Evolutionary conservation across 2,888 invertebrate genomes (phyloP).

Genomic region (Operophtera brumata): DNA sequence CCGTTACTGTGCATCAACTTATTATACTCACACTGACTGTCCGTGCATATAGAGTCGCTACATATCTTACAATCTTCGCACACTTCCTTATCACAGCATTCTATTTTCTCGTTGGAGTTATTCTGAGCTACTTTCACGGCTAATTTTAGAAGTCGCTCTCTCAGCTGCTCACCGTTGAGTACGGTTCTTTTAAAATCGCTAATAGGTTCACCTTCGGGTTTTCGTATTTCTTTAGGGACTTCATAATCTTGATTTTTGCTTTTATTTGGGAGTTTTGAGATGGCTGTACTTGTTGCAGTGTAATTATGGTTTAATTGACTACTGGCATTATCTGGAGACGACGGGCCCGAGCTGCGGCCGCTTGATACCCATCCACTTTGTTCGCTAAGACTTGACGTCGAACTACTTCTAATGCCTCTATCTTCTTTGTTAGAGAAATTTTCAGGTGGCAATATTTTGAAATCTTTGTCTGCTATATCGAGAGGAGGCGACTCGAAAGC

Average conservation of each 20-base stretch:
- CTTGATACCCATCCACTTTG: conserved; percentile 95
- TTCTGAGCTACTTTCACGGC: conserved; percentile 75
- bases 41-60: conserved; percentile 76
- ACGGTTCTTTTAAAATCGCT: conserved; percentile 73
- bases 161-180: conserved; percentile 83
- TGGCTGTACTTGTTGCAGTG: conserved; percentile 52
- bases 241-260: conserved; percentile 42
- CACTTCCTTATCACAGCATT: conserved; percentile 77
- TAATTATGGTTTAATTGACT: conserved; percentile 77
- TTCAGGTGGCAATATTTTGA: conserved; percentile 75
- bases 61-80: conserved; percentile 77
- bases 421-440: conserved; percentile 72
- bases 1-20: conserved; percentile 73
- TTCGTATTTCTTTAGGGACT: conserved; percentile 44
- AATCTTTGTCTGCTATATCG: conserved; percentile 75
- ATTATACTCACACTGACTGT: conserved; percentile 76
- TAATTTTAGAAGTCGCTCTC: conserved; percentile 83
- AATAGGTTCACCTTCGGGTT: conserved; percentile 59
- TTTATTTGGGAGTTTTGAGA: conserved; percentile 51
- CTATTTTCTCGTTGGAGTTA: conserved; percentile 72
- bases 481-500: conserved; percentile 81
- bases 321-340: conserved; percentile 81
- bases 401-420: conserved; percentile 72
- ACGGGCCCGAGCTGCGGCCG: conserved; percentile 83
- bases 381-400: conserved; percentile 87